These are phyloP conservation scores for Melieria crassipennis DNA, from an alignment of 2,888 invertebrate species.

Conservation along the genomic window DNA sequence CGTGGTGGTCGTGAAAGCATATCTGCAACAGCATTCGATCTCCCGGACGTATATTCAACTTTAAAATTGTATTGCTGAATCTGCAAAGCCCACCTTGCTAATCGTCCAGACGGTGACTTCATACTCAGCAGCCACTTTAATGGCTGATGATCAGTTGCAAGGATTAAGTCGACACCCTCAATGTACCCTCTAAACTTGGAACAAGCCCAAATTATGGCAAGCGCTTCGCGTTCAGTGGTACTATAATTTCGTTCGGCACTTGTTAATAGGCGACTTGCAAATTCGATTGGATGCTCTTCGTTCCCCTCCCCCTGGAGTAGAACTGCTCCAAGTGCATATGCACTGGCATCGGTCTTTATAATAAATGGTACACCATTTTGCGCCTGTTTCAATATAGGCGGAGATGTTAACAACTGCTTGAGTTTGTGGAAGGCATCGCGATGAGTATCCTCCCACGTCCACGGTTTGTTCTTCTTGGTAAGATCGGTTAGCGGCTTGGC, in stretches of 20 bases:
- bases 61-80: constrained; percentile 61
- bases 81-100: constrained; percentile 64
- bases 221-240: constrained; percentile 63
- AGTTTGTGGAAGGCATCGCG: constrained; percentile 45
- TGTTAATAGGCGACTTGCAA: constrained; percentile 45
- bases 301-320: constrained; percentile 37
- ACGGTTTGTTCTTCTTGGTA: constrained; percentile 45
- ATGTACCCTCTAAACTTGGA: constrained; percentile 62
- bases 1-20: constrained; percentile 34
- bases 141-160: constrained; percentile 65
- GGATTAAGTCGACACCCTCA: constrained; percentile 47
- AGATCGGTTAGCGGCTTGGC: constrained; percentile 51
- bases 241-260: constrained; percentile 59
- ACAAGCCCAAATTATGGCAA: constrained; percentile 39
- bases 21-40: constrained; percentile 34
- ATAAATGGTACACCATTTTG: constrained; percentile 47
- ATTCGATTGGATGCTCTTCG: constrained; percentile 45
- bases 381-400: constrained; percentile 47
- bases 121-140: constrained; percentile 64
- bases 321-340: constrained; percentile 45
- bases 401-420: constrained; percentile 33
- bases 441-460: constrained; percentile 24
- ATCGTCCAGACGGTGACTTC: constrained; percentile 58
- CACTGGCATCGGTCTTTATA: constrained; percentile 50
- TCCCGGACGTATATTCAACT: constrained; percentile 60